A percentile compares a stretch with the other conserved stretches of the same genome.
Evolutionary conservation across 2,113 vertebrate genomes (phyloP).

Genomic region (Tylochromis polylepis): DNA sequence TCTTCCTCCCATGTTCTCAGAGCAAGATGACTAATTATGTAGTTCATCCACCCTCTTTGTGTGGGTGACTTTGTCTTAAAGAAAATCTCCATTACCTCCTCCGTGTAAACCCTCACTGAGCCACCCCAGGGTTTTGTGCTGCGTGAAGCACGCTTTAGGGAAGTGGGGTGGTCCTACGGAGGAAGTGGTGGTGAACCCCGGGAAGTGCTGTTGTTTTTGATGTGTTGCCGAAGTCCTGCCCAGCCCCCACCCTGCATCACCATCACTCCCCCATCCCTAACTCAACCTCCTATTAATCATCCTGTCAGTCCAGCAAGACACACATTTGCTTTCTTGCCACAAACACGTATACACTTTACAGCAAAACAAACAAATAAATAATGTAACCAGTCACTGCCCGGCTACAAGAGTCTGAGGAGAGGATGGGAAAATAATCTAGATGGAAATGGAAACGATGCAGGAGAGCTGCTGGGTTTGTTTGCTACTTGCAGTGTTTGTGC

Average conservation of each 20-base stretch:
- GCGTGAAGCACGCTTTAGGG: neutral
- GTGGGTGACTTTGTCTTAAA: neutral
- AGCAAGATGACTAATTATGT: neutral
- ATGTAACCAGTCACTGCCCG: constrained; percentile 35
- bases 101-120: neutral
- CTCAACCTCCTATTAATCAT: constrained; percentile 64
- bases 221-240: constrained; percentile 52
- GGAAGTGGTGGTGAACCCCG: constrained; percentile 51
- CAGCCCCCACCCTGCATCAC: constrained; percentile 33
- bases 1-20: neutral
- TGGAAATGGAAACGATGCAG: constrained; percentile 27
- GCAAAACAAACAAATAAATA: constrained; percentile 69
- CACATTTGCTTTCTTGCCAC: constrained; percentile 16
- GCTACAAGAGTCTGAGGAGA: constrained; percentile 2
- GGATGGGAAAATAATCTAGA: constrained; percentile 34
- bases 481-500: constrained; percentile 40
- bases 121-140: neutral
- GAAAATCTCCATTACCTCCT: constrained; percentile 39
- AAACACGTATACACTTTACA: constrained; percentile 23
- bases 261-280: neutral
- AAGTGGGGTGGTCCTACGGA: constrained; percentile 5
- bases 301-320: constrained; percentile 55
- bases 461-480: constrained; percentile 45
- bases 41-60: neutral
- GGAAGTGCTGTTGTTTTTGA: constrained; percentile 68